phyloP scores from a whole-genome alignment of 1,140 invertebrate genomes.

The Conus betulinus region DNA sequence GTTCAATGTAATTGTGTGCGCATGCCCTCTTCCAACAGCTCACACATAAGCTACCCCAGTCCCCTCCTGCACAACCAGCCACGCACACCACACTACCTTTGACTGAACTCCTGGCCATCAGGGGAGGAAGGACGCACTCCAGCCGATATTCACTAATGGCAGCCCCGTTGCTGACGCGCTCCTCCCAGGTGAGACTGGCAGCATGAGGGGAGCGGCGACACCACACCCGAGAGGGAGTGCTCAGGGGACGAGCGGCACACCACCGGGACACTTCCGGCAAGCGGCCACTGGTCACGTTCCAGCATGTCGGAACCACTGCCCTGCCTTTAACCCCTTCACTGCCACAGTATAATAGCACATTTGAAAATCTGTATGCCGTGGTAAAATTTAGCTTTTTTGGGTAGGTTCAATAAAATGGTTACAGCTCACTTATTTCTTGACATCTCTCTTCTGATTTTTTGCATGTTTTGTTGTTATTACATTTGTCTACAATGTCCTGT shows the following conservation, averaged over 20 bases:
- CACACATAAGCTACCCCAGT: no score
- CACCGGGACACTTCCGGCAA: no score
- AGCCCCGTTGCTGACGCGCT: conserved; percentile 87
- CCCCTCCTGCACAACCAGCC: no score
- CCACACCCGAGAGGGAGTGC: conserved; percentile 81
- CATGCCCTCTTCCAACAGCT: background rate
- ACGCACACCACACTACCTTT: conserved; percentile 55
- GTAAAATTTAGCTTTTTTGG: no score
- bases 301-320: conserved; percentile 85
- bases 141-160: conserved; percentile 86
- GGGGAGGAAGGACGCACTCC: conserved; percentile 82
- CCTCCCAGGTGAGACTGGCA: conserved; percentile 84
- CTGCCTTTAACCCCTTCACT: conserved; percentile 74
- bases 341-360: no score
- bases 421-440: no score
- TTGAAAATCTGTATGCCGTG: no score
- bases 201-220: conserved; percentile 82
- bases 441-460: no score
- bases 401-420: no score
- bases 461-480: no score
- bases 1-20: background rate
- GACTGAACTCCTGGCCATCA: conserved; percentile 66
- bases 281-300: conserved; percentile 87
- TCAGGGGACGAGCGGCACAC: no score
- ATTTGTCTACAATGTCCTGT: no score